Base-by-base conservation (phyloP, 2,113 vertebrate species). In the Ophthalmolycus amberensis region DNA sequence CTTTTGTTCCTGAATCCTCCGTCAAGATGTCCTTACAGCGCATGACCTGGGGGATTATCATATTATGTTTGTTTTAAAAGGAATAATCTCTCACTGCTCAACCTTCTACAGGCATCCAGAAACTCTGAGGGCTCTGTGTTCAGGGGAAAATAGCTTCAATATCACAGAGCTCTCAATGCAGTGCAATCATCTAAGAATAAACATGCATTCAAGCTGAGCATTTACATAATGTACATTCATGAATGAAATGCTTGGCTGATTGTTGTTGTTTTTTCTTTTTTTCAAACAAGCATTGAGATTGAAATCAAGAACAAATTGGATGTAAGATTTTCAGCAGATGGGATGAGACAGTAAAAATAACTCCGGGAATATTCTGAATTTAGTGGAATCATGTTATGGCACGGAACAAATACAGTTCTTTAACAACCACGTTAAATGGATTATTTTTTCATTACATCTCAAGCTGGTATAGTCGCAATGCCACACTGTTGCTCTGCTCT, bases 61-160 rank as follows among this genome's bases (percentile, higher is more conserved):
- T 84, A 89, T 86, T 87, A 83, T 75, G 72, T 89, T 90, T 90
- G 85, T 91, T 91, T 91, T 86, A 85, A 88, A 75, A 65, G 52
- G 82, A 85, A 77, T 85, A 42, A 83, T 84, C 84, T 84, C 48
- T 80, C 77, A 66, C 69, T 62, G 38, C 81, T 90, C 68, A 86
- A 72, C 84, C 84, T 89, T 79, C 79, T 70, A 66, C 44, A 69
- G 50, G 70, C 75, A 85, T 60, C 60, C 29, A 70, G 63, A 78
- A 77, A 71, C 79, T 73, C 65, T 25, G 18, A 77, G 77, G 82
- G 74, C 63, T 80, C 84, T 86, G 32, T 64, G n/a, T 82, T 84
- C 60, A 22, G 67, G 58, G 58, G 71, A 60, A 86, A 85, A 90
- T 66, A 73, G 80, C 63, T 77, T 73, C 40, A 76, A 40, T 86